Base-by-base conservation (phyloP, 2,797 vertebrate genomes). In the Selene dorsalis region DNA sequence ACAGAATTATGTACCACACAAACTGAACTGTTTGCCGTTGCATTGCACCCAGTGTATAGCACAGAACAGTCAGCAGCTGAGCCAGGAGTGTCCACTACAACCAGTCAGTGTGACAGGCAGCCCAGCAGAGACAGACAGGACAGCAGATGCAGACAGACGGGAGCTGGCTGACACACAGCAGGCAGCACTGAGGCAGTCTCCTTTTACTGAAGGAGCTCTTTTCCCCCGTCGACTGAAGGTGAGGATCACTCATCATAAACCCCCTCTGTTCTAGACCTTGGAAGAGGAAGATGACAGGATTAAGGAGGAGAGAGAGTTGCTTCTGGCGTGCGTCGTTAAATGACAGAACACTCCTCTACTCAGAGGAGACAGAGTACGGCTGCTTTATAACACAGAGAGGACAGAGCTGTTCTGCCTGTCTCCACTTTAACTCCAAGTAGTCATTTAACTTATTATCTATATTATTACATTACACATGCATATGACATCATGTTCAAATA, bases 111-210 rank as follows among this genome's bases (percentile, higher is more conserved):
- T 80, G 82, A 80, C 77, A 69, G 69, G 43, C 17, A 43, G 69
- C 60, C 53, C 74, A 26, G 53, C 69, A 67, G 22, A 81, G 78
- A 84, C 13, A 70, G 74, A 80, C 78, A 77, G 56, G 52, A 16
- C 41, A 45, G 70, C 71, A 84, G 71, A 75, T 75, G 63, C 68
- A 72, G 72, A 68, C 79, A 75, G 79, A 82, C 75, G 52, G 59
- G 41, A 41, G 73, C 69, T 18, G 39, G 55, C 60, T 73, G 55
- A 58, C 79, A 85, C 70, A 57, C 45, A 50, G 48, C 2, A 8
- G 71, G 53, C 60, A 57, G 30, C 38, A 10, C 50, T 18, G 39
- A 62, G 35, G 43, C n/a, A 24, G 26, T 24, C 58, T 59, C 63
- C 41, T 72, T 58, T 70, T 48, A 63, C 56, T 59, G 71, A 47